Base-by-base conservation (phyloP, 2,888 invertebrate genomes). In the Physocephala rufipes region DNA sequence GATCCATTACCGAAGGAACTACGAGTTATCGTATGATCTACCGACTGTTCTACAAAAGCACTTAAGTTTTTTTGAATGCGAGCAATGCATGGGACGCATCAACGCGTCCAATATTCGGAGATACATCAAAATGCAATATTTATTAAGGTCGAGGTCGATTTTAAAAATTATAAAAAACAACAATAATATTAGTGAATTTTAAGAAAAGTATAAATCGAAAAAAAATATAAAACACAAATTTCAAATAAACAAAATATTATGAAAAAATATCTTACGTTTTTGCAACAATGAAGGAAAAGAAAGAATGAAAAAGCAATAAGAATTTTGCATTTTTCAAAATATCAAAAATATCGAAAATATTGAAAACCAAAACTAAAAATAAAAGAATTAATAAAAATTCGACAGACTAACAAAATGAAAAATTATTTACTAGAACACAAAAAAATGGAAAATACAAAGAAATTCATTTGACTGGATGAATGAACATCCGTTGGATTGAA, bases 141-240 rank as follows among this genome's bases (percentile, higher is more conserved):
- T 67, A 67, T 67, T 67, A 67, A 67, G 67, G 67, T 67, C 67
- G 58, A 67, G 58, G 67, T 55, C 58, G 67, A 12, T 67, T 36
- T 55, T 43, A 67, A 67, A 58, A 67, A 63, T 15, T 47, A 63
- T 63, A 24, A 24, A 63, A 63, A 45, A 16, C 4, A 62, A 51
- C 55, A 16, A 21, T 21, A 55, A 55, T 21, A 13, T 15, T 0
- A 19, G 3, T 19, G 21, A 2, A 55, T 55, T 13, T 55, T 13
- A 19, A 55, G 26, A 26, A 55, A 55, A 19, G 21, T 24, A 55
- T 13, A 53, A 12, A 53, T 24, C 13, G 21, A 16, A 55, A 55
- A 55, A 55, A 55, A 21, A 13, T 9, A 36, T 36, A 7, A 7
- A 36, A 36, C 4, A 36, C 4, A 36, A 36, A 9, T 36, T n/a